These are phyloP conservation scores for Acrobasis repandana DNA, from an alignment of 2,888 invertebrate genomes.

Conservation along the genomic window DNA sequence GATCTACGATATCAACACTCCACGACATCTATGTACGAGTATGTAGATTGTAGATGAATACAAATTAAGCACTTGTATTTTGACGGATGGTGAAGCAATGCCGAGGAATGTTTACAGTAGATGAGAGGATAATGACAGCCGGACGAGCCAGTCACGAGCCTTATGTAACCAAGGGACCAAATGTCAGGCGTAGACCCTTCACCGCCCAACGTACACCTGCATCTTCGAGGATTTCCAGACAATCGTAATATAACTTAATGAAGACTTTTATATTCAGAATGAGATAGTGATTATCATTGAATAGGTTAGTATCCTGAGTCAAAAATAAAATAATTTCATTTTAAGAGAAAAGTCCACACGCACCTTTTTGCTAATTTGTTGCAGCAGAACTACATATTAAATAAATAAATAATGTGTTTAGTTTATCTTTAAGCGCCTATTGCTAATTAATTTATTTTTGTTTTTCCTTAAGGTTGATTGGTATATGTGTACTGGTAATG, in stretches of 20 bases:
- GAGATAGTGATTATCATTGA: too few relatives aligned
- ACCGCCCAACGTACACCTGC: constrained; percentile 27
- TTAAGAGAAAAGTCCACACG: too few relatives aligned
- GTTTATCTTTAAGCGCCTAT: too few relatives aligned
- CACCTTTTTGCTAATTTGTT: too few relatives aligned
- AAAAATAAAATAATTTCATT: too few relatives aligned
- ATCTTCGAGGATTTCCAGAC: not conserved
- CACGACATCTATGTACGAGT: not conserved
- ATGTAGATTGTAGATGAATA: not conserved
- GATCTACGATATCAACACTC: not conserved
- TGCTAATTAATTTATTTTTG: too few relatives aligned
- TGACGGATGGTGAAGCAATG: constrained; percentile 17
- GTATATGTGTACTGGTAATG: too few relatives aligned
- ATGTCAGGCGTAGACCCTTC: constrained; percentile 47
- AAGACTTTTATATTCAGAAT: too few relatives aligned
- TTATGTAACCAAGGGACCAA: constrained; percentile 44
- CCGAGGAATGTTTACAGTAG: constrained; percentile 27
- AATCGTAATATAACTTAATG: not conserved
- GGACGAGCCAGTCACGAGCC: constrained; percentile 46
- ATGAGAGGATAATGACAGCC: constrained; percentile 42
- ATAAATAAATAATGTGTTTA: too few relatives aligned
- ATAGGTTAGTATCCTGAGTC: too few relatives aligned
- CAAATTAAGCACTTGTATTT: constrained; percentile 9
- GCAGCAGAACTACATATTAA: too few relatives aligned
- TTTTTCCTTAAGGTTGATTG: too few relatives aligned